phyloP scores from a whole-genome alignment of 2,888 invertebrate species.

The Kryphioiulus occultus region DNA sequence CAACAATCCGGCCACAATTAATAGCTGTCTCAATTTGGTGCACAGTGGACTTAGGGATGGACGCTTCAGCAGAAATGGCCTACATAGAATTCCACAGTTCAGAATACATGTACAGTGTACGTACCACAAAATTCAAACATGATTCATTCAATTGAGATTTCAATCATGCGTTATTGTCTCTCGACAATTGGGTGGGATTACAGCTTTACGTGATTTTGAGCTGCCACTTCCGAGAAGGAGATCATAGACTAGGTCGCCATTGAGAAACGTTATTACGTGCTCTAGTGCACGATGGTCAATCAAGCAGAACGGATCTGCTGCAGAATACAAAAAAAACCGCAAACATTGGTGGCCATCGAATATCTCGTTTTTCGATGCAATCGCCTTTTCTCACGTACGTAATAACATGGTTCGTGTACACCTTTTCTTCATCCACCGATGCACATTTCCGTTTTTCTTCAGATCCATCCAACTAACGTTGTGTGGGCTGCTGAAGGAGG shows the following conservation, averaged over 20 bases:
- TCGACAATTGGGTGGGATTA: conserved; percentile 2
- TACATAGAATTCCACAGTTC: neutral
- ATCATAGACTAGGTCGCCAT: neutral
- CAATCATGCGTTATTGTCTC: conserved; percentile 35
- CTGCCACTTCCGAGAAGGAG: neutral
- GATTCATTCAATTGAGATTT: conserved; percentile 20
- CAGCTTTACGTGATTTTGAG: conserved; percentile 35
- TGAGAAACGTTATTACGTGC: conserved; percentile 20
- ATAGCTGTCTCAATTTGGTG: neutral
- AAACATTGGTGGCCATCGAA: neutral
- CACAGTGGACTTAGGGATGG: neutral
- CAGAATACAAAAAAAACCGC: neutral
- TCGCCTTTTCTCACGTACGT: neutral
- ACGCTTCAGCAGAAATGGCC: neutral
- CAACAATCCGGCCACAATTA: neutral
- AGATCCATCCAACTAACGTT: neutral
- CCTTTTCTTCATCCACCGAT: neutral
- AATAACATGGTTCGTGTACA: neutral
- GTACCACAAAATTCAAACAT: neutral
- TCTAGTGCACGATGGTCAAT: neutral
- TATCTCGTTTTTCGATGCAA: neutral
- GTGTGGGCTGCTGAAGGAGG: neutral
- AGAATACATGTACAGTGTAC: neutral
- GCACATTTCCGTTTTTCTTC: neutral
- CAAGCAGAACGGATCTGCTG: neutral